Base-by-base conservation (phyloP, 2,888 invertebrate species). In the Notocelia uddmanniana region DNA sequence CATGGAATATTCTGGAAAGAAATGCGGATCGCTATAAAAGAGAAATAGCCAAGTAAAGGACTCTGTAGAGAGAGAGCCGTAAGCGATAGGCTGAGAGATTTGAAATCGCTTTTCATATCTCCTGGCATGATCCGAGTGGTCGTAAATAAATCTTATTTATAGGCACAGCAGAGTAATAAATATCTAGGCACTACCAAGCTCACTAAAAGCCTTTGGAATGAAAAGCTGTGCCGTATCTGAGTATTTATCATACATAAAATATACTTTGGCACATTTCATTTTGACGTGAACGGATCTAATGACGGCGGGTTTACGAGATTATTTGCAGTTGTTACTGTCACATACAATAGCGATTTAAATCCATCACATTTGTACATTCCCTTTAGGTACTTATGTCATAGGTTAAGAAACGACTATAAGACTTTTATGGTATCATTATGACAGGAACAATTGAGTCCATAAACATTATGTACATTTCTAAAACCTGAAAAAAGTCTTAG, bases 121-220 rank as follows among this genome's bases (percentile, higher is more conserved):
- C 18, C 54, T 60, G 34, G 34, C 50, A 62, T 48, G 68, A 72
- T 55, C 57, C 55, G 55, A 62, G 62, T 31, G 55, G 34, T 62
- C 67, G 72, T 72, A 72, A 68, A 72, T 72, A 72, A 60, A 68
- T 62, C 48, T 68, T 57, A 62, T 72, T 72, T 68, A 72, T 72
- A 68, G 60, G 21, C 72, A 41, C 23, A 68, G 55, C 68, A 68
- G 67, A 23, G 68, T 68, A 62, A 68, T 72, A 68, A 68, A 72
- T 72, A 68, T 57, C 52, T 54, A 57, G 37, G 57, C 57, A 62
- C 72, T 62, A 23, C 55, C 55, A 55, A 19, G 55, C 54, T 68
- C 50, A 45, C 58, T 72, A 68, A 62, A 72, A 72, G 72, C 68
- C 71, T 72, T 64, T 37, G 37, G 62, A 59, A 59, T 19, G 67